A percentile compares a stretch with the other conserved stretches of the same genome.
Evolutionary conservation across 2,888 invertebrate species (phyloP).

Genomic region (Torymus aiolomorphi): DNA sequence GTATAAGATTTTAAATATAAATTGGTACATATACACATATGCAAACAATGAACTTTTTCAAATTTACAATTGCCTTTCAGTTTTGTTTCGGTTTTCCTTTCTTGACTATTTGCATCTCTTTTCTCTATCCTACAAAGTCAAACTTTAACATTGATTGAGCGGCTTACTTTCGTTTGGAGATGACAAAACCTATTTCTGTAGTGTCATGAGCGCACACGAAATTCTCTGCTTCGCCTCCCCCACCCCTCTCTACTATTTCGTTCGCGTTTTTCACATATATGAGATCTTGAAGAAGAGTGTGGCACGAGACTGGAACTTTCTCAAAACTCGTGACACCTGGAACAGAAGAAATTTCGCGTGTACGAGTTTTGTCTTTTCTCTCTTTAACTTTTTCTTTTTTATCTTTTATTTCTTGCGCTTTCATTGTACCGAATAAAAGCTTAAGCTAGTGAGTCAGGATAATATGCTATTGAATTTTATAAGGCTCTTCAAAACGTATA

Average conservation of each 20-base stretch:
- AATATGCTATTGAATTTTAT: slow-evolving; percentile 41
- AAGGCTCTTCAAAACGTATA: slow-evolving; percentile 13
- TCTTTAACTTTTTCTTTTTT: slow-evolving; percentile 9
- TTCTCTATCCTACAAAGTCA: neutral
- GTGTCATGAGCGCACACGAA: slow-evolving; percentile 25
- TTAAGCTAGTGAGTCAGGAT: slow-evolving; percentile 31
- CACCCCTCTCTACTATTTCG: slow-evolving; percentile 5
- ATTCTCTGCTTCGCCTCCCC: neutral
- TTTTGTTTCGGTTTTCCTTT: neutral
- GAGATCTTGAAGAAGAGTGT: slow-evolving; percentile 39
- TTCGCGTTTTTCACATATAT: slow-evolving; percentile 35
- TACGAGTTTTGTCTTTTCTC: slow-evolving; percentile 42
- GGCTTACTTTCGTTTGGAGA: slow-evolving; percentile 34
- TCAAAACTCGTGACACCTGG: slow-evolving; percentile 47
- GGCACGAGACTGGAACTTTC: slow-evolving; percentile 35
- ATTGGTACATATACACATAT: too few species aligned
- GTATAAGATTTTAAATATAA: too few species aligned
- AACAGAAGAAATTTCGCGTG: slow-evolving; percentile 48
- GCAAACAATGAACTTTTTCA: slow-evolving; percentile 15
- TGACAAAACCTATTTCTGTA: slow-evolving; percentile 36
- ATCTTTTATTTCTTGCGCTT: slow-evolving; percentile 5
- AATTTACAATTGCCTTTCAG: slow-evolving; percentile 22
- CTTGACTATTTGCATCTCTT: slow-evolving; percentile 20
- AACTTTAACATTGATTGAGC: slow-evolving; percentile 42
- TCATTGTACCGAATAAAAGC: slow-evolving; percentile 42